These are phyloP conservation scores for Dinocampus coccinellae DNA, from an alignment of 2,888 invertebrate species.

Conservation along the genomic window DNA sequence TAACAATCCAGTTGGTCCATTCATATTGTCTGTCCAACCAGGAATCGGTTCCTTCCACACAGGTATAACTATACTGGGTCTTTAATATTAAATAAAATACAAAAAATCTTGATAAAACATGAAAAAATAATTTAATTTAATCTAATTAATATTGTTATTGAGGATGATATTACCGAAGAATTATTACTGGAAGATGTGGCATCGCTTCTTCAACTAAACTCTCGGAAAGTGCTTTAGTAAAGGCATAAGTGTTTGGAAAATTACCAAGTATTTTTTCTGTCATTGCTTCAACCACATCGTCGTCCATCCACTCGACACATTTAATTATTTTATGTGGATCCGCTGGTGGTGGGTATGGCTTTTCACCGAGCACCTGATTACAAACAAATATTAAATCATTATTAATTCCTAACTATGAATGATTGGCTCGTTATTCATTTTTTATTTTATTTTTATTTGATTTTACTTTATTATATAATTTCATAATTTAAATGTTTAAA, in stretches of 20 bases:
- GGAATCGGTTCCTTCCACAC: constrained; percentile 87
- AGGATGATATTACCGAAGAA: constrained; percentile 77
- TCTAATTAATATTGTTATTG: neutral
- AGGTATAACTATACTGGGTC: constrained; percentile 80
- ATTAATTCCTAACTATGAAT: no score
- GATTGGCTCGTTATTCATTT: no score
- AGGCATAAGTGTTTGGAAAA: constrained; percentile 93
- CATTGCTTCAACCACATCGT: constrained; percentile 77
- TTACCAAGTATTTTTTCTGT: constrained; percentile 79
- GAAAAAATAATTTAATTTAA: neutral
- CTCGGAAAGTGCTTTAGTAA: constrained; percentile 93
- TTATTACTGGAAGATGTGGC: constrained; percentile 80
- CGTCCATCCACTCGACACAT: constrained; percentile 84
- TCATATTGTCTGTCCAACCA: constrained; percentile 94
- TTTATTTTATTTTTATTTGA: neutral
- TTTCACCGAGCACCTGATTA: constrained; percentile 78
- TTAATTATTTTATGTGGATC: constrained; percentile 82
- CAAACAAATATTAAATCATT: neutral
- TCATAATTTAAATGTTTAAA: constrained; percentile 14
- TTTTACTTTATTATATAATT: neutral
- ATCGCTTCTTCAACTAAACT: constrained; percentile 85
- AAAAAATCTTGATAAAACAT: neutral
- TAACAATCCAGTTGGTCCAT: constrained; percentile 89
- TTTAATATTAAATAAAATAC: constrained; percentile 36
- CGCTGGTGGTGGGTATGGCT: constrained; percentile 87